Percentiles rank a stretch among this genome's conserved stretches.
Evolutionary conservation across 2,113 vertebrate species (phyloP).

Genomic region (Salvelinus namaycush): DNA sequence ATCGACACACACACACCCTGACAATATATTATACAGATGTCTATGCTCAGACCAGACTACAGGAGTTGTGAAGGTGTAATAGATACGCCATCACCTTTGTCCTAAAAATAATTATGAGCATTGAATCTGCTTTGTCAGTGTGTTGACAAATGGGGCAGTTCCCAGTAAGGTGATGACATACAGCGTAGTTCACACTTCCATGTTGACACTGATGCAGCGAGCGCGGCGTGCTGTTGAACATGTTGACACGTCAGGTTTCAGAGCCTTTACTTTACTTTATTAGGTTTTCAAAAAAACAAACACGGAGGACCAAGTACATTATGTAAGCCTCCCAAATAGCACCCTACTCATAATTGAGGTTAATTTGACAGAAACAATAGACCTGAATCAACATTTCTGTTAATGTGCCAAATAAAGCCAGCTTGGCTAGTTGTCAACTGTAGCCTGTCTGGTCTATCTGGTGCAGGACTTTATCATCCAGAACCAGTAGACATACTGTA

Average conservation of each 20-base stretch:
- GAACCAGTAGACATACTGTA: neutral
- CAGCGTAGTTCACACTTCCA: neutral
- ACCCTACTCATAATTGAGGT: too few relatives aligned
- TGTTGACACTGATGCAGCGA: neutral
- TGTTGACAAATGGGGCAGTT: slow-evolving; percentile 22
- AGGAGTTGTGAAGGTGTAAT: neutral
- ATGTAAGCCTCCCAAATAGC: too few relatives aligned
- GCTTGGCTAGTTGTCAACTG: too few relatives aligned
- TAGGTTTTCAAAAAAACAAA: too few relatives aligned
- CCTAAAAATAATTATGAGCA: neutral
- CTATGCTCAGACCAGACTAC: too few relatives aligned
- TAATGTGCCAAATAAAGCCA: too few relatives aligned
- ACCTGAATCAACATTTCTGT: too few relatives aligned
- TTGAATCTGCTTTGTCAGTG: neutral
- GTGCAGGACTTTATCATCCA: neutral
- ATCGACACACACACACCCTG: neutral
- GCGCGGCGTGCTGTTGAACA: too few relatives aligned
- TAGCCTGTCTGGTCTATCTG: too few relatives aligned
- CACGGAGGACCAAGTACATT: too few relatives aligned
- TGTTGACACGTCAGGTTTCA: neutral
- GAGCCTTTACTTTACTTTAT: neutral
- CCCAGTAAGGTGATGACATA: slow-evolving; percentile 11
- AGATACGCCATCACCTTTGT: neutral
- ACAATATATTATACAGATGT: too few relatives aligned
- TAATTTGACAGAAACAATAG: too few relatives aligned